These are phyloP conservation scores for Neodiprion lecontei DNA, from an alignment of 1,140 invertebrate species.

Conservation along the genomic window DNA sequence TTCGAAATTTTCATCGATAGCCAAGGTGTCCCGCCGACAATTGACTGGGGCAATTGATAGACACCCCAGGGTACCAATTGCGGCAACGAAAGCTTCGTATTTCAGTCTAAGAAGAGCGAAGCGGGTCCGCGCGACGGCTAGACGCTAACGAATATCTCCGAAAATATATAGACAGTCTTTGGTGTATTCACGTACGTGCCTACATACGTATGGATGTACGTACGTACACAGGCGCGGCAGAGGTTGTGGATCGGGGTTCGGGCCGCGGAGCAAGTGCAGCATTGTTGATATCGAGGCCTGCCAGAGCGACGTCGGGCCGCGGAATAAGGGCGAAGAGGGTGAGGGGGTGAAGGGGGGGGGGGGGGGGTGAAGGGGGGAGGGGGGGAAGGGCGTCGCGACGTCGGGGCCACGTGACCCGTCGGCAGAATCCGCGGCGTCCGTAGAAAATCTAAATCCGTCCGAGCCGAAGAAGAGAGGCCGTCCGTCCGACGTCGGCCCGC, in stretches of 20 bases:
- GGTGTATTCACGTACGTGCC: no score
- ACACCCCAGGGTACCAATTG: no score
- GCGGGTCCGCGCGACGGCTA: no score
- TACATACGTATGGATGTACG: no score
- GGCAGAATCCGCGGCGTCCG: conserved; percentile 51
- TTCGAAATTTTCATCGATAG: no score
- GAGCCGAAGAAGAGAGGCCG: conserved; percentile 49
- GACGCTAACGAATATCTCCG: no score
- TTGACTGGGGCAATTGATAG: no score
- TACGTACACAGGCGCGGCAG: no score
- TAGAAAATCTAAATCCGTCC: conserved; percentile 61
- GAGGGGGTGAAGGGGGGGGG: neutral
- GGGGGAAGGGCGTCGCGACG: neutral
- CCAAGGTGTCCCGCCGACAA: no score
- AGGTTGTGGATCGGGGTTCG: neutral
- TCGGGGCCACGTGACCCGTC: conserved; percentile 22
- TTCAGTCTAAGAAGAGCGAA: no score
- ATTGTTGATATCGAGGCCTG: conserved; percentile 4
- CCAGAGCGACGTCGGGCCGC: neutral
- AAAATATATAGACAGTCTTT: no score
- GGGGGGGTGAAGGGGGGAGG: neutral
- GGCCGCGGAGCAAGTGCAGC: neutral
- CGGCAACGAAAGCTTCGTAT: no score
- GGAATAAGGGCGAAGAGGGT: neutral
- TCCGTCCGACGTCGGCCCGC: conserved; percentile 28